Evolutionary conservation across 2,888 invertebrate genomes (phyloP).

Genomic region (Drosophila robusta): DNA sequence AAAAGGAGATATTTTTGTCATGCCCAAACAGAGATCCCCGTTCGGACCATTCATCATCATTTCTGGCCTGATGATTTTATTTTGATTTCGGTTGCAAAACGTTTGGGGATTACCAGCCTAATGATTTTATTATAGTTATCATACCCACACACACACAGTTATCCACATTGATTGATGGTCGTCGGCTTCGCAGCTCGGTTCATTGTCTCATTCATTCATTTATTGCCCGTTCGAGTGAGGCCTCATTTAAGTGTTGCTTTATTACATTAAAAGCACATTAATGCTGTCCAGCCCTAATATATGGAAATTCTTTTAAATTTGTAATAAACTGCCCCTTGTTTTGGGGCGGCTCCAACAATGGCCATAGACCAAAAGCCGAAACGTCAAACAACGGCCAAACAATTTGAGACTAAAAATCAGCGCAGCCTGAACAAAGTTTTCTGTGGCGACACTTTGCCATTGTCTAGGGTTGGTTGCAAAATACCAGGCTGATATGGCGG

Average conservation of each 20-base stretch:
- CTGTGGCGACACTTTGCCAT: constrained; percentile 45
- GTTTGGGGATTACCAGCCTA: constrained; percentile 75
- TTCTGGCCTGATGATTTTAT: constrained; percentile 75
- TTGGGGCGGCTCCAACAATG: constrained; percentile 12
- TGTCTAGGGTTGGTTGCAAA: constrained; percentile 20
- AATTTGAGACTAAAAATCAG: constrained; percentile 53
- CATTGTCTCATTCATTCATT: constrained; percentile 46
- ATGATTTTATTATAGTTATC: constrained; percentile 79
- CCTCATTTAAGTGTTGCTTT: constrained; percentile 59
- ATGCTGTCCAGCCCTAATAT: constrained; percentile 18
- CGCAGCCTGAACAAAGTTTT: constrained; percentile 43
- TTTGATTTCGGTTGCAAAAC: constrained; percentile 69
- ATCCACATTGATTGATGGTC: constrained; percentile 67
- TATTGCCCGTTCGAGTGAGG: constrained; percentile 46
- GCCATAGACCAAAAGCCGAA: constrained; percentile 32
- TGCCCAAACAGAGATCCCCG: constrained; percentile 45
- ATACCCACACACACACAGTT: constrained; percentile 48
- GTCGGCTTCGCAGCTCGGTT: constrained; percentile 2
- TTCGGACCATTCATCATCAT: constrained; percentile 73
- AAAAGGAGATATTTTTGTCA: constrained; percentile 62
- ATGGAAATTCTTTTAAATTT: constrained; percentile 51
- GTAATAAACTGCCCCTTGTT: constrained; percentile 39
- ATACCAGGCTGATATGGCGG: neutral
- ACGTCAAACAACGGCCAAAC: constrained; percentile 48
- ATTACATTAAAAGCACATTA: constrained; percentile 73